Evolutionary conservation across 2,888 invertebrate genomes (phyloP).

Genomic region (Athalia cordata): DNA sequence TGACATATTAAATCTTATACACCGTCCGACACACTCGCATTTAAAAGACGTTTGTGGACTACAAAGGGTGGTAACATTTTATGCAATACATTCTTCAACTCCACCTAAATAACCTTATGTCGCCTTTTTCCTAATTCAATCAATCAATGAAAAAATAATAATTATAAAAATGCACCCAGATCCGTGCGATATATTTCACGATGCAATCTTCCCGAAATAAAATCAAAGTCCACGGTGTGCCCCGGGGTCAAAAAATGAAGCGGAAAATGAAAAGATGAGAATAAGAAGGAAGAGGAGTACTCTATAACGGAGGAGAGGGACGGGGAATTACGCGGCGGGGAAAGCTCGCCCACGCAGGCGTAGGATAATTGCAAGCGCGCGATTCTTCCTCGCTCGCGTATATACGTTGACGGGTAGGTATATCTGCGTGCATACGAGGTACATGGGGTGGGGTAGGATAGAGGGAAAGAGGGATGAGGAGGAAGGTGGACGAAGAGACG

Average conservation of each 20-base stretch:
- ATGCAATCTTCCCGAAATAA: too few species aligned
- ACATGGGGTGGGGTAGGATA: slow-evolving; percentile 49
- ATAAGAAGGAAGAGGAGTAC: slow-evolving; percentile 18
- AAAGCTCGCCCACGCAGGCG: slow-evolving; percentile 72
- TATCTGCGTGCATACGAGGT: slow-evolving; percentile 62
- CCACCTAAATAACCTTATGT: too few species aligned
- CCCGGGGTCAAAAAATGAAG: neutral
- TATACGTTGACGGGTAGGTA: slow-evolving; percentile 19
- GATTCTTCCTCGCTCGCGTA: slow-evolving; percentile 60
- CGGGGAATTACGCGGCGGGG: slow-evolving; percentile 48
- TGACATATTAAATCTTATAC: slow-evolving; percentile 57
- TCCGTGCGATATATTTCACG: neutral
- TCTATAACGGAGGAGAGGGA: neutral
- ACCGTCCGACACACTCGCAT: slow-evolving; percentile 25
- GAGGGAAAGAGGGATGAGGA: slow-evolving; percentile 55
- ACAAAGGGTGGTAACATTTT: slow-evolving; percentile 4
- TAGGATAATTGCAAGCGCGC: slow-evolving; percentile 72
- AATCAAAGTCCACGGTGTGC: too few species aligned
- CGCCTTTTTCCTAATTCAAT: too few species aligned
- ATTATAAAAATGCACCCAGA: too few species aligned
- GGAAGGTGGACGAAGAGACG: slow-evolving; percentile 48
- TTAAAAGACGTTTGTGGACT: slow-evolving; percentile 8
- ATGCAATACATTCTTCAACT: slow-evolving; percentile 20
- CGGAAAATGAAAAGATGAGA: slow-evolving; percentile 17
- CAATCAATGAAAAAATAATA: too few species aligned